Conservation (phyloP, 2,113 vertebrate species). For the Hippocampus zosterae region DNA sequence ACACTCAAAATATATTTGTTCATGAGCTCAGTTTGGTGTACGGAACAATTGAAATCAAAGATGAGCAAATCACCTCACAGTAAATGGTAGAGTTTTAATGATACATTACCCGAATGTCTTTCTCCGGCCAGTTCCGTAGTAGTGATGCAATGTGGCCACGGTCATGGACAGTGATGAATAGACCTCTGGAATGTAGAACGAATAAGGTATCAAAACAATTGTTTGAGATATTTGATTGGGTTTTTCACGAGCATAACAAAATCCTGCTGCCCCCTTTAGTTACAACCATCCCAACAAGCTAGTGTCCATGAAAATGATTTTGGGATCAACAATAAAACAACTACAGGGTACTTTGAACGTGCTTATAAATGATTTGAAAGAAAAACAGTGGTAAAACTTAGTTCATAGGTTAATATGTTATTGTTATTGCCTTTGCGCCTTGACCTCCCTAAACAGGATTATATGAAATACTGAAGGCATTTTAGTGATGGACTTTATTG, state of each 20-base stretch:
- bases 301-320: not conserved
- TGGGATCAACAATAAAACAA: conserved; percentile 13
- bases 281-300: not conserved
- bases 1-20: not conserved
- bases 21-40: not conserved
- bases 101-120: conserved; percentile 78
- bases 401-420: conserved; percentile 29
- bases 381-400: conserved; percentile 18
- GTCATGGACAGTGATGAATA: conserved; percentile 94
- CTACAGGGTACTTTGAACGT: conserved; percentile 2
- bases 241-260: not conserved
- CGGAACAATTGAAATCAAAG: not conserved
- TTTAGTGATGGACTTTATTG: conserved; percentile 22
- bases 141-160: conserved; percentile 83
- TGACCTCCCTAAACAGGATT: conserved; percentile 10
- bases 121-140: conserved; percentile 91
- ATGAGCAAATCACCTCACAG: not conserved
- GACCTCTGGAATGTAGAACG: conserved; percentile 75
- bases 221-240: not conserved
- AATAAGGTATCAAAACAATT: conserved; percentile 4
- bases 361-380: conserved; percentile 14
- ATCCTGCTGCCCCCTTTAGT: not conserved
- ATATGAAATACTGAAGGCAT: conserved; percentile 34
- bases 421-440: conserved; percentile 9
- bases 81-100: not conserved